Percentiles rank a stretch among this genome's conserved stretches.
Conservation (phyloP, 2,888 invertebrate genomes). For the Sceliomorpha sp. region DNA sequence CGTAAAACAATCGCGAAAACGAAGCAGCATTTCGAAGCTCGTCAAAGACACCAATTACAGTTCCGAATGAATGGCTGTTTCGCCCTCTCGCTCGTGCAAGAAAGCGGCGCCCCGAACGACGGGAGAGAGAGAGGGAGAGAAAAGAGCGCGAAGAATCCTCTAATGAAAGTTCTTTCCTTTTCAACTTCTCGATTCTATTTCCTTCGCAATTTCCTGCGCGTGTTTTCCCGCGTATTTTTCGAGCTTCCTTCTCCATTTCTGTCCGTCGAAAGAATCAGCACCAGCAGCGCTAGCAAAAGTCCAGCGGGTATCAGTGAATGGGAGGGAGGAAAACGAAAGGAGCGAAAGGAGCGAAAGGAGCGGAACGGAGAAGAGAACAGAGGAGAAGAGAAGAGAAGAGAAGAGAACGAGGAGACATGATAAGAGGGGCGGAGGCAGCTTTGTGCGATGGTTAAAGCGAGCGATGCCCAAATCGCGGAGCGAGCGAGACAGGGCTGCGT, state of each 20-base stretch:
- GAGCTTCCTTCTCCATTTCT: conserved; percentile 11
- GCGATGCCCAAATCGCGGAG: conserved; percentile 39
- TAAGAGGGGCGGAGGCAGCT: no score
- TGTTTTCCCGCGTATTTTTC: conserved; percentile 24
- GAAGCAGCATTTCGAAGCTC: conserved; percentile 8
- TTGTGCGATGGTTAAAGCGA: conserved; percentile 50
- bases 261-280: conserved; percentile 23
- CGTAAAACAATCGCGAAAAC: conserved; percentile 5
- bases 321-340: conserved; percentile 49
- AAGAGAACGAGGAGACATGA: no score
- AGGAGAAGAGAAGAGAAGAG: no score
- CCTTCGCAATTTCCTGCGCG: conserved; percentile 37
- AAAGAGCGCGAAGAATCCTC: conserved; percentile 24
- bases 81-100: conserved; percentile 19
- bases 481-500: conserved; percentile 6
- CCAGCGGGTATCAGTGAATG: conserved; percentile 60
- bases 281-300: conserved; percentile 54
- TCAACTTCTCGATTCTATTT: conserved; percentile 11
- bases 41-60: conserved; percentile 30
- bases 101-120: conserved; percentile 4
- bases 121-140: conserved; percentile 8
- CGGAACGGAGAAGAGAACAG: no score
- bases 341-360: conserved; percentile 19
- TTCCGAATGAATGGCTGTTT: conserved; percentile 27
- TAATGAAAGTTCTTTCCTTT: conserved; percentile 30